phyloP scores from a whole-genome alignment of 2,797 vertebrate genomes.

The Syngnathus acus region DNA sequence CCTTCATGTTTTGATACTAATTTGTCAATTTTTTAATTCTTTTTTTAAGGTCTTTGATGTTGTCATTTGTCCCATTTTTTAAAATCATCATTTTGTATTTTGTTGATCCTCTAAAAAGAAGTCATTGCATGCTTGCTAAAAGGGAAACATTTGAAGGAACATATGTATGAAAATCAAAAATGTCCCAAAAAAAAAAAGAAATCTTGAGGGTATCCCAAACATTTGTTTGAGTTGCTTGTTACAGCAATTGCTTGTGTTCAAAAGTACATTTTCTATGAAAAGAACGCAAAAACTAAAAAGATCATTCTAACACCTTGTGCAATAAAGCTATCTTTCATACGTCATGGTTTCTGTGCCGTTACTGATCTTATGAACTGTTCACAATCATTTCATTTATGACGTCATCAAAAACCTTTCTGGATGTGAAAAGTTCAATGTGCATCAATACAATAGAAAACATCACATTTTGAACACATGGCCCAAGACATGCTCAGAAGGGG shows the following conservation, averaged over 20 bases:
- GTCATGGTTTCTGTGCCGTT: conserved; percentile 46
- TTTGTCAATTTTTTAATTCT: conserved; percentile 72
- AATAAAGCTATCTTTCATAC: conserved; percentile 99
- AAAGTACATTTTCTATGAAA: conserved; percentile 91
- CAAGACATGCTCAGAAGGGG: no score
- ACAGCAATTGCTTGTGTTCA: conserved; percentile 99
- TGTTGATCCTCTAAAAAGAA: conserved; percentile 72
- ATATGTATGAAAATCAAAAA: conserved; percentile 69
- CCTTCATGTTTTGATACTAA: conserved; percentile 70
- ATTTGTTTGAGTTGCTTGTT: conserved; percentile 87
- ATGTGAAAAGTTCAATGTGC: no score
- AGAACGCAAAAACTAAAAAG: conserved; percentile 84
- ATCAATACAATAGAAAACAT: no score
- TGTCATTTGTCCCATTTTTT: conserved; percentile 68
- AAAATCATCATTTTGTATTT: conserved; percentile 73
- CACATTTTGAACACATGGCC: no score
- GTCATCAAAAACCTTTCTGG: no score
- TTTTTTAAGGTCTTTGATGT: conserved; percentile 62
- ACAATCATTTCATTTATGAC: no score
- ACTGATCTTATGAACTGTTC: no score
- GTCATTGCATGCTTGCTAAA: conserved; percentile 95
- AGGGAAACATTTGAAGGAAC: conserved; percentile 67
- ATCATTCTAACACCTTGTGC: conserved; percentile 94
- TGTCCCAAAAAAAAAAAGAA: conserved; percentile 54
- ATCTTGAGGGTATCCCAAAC: conserved; percentile 72